phyloP scores from a whole-genome alignment of 2,797 vertebrate species.

The Myripristis jacobus region DNA sequence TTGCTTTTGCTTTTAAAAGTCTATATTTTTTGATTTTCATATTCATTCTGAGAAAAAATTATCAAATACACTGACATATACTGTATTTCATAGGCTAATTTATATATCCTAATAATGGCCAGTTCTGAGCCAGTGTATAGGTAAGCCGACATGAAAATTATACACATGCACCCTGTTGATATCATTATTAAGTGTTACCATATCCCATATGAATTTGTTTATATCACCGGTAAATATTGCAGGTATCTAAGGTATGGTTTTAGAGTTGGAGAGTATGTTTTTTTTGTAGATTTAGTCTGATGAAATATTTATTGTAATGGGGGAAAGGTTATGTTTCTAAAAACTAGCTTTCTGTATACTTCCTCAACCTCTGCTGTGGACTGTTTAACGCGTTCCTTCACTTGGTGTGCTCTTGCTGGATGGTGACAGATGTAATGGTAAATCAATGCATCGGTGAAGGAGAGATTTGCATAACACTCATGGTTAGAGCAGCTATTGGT shows the following conservation, averaged over 20 bases:
- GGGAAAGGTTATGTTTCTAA: conserved; percentile 60
- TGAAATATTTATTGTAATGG: conserved; percentile 74
- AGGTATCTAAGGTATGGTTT: conserved; percentile 68
- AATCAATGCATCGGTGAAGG: conserved; percentile 44
- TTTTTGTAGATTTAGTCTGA: conserved; percentile 78
- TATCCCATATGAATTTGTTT: conserved; percentile 60
- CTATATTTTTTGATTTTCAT: conserved; percentile 5
- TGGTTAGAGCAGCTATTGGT: conserved; percentile 64
- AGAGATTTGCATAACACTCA: conserved; percentile 43
- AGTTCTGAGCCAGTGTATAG: conserved; percentile 49
- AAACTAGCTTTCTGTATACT: conserved; percentile 66
- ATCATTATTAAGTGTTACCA: conserved; percentile 51
- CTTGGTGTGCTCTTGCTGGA: conserved; percentile 53
- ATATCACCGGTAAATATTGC: conserved; percentile 68
- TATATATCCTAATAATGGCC: conserved; percentile 11
- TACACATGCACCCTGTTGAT: conserved; percentile 56
- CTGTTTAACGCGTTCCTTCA: conserved; percentile 62
- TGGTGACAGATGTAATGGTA: conserved; percentile 49
- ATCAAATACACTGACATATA: conserved; percentile 28
- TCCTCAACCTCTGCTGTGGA: conserved; percentile 57
- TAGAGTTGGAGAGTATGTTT: conserved; percentile 68
- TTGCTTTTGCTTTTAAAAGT: conserved; percentile 37
- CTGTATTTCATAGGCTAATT: conserved; percentile 44
- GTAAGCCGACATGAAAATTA: conserved; percentile 56
- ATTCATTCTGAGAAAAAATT: conserved; percentile 42